Evolutionary conservation across 2,113 vertebrate species (phyloP).

Genomic region (Alligator mississippiensis): DNA sequence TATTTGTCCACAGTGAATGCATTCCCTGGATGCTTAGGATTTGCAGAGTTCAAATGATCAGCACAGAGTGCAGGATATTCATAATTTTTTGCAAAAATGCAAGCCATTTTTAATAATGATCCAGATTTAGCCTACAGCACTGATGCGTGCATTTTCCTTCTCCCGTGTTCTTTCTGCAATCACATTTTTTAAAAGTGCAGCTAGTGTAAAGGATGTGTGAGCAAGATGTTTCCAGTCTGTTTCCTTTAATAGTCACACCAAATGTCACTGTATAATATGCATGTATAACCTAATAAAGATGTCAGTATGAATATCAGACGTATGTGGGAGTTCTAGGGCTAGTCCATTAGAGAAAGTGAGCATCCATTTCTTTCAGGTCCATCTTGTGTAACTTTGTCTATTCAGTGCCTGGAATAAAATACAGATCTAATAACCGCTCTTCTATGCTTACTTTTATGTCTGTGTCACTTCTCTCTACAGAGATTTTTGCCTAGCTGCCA

Average conservation of each 20-base stretch:
- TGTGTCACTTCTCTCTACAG: neutral
- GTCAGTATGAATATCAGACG: neutral
- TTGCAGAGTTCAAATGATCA: neutral
- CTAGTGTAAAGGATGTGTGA: neutral
- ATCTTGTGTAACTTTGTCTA: neutral
- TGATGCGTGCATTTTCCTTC: neutral
- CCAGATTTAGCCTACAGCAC: neutral
- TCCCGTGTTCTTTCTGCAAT: neutral
- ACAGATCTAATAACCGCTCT: neutral
- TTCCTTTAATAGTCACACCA: neutral
- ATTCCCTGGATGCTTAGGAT: neutral
- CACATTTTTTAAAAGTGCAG: neutral
- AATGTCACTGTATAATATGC: neutral
- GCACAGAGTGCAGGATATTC: neutral
- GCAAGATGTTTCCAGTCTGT: neutral
- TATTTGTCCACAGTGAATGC: neutral
- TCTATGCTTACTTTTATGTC: neutral
- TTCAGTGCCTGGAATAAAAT: neutral
- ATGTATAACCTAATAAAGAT: neutral
- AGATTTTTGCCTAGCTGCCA: neutral
- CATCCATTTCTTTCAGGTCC: neutral
- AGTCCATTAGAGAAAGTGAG: neutral
- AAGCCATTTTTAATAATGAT: neutral
- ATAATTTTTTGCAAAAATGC: conserved; percentile 12
- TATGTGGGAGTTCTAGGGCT: neutral